Evolutionary conservation across 2,888 invertebrate genomes (phyloP).

Genomic region (Orchesella flavescens): DNA sequence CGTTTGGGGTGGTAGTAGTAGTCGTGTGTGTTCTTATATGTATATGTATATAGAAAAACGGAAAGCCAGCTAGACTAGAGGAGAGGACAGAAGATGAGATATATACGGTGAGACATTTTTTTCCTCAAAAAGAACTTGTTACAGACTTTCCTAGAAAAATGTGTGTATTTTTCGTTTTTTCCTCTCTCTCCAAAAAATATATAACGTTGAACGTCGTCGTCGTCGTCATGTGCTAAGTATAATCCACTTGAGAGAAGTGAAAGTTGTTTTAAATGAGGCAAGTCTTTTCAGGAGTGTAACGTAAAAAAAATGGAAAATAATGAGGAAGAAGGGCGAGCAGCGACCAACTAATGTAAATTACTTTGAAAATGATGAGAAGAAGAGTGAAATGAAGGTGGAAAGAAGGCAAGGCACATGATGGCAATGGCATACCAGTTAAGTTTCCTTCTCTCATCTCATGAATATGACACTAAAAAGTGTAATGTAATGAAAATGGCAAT

Average conservation of each 20-base stretch:
- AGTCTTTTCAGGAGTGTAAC: not conserved
- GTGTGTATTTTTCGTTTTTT: not conserved
- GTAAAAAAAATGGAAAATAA: slow-evolving; percentile 39
- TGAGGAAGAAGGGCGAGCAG: slow-evolving; percentile 28
- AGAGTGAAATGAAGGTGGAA: not conserved
- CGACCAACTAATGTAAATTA: not conserved
- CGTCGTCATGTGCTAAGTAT: no score
- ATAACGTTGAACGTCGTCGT: no score
- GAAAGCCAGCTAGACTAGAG: slow-evolving; percentile 2
- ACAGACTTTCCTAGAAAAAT: slow-evolving; percentile 16
- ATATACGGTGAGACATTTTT: slow-evolving; percentile 14
- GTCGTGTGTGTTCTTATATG: slow-evolving; percentile 1
- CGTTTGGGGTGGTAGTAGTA: not conserved
- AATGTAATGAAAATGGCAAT: not conserved
- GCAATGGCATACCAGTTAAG: not conserved
- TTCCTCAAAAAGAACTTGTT: slow-evolving; percentile 51
- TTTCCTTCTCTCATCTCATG: not conserved
- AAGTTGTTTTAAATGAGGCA: not conserved
- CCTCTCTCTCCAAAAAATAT: not conserved
- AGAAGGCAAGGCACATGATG: no score
- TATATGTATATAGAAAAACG: not conserved
- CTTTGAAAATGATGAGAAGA: slow-evolving; percentile 32
- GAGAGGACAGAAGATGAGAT: no score
- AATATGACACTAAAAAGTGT: not conserved
- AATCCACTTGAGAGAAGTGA: no score